Evolutionary conservation across 2,888 invertebrate genomes (phyloP).

Genomic region (Agrilus mali): DNA sequence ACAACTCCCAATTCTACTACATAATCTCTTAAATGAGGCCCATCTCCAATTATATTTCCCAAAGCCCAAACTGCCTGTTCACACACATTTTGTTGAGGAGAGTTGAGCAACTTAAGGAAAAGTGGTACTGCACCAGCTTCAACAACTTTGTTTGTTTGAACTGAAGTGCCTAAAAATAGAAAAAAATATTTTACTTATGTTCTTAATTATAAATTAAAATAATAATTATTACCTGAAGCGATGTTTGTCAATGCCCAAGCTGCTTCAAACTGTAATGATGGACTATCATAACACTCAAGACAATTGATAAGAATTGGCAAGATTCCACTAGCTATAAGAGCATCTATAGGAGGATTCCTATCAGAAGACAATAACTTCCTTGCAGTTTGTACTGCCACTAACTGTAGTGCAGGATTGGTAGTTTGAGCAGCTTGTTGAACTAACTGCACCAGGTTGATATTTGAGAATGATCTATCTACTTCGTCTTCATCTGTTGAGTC

Average conservation of each 20-base stretch:
- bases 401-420: constrained; percentile 67
- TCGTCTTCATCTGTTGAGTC: constrained; percentile 79
- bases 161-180: constrained; percentile 48
- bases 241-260: constrained; percentile 98
- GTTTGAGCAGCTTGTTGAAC: constrained; percentile 76
- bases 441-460: constrained; percentile 66
- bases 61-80: constrained; percentile 99
- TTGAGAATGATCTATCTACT: constrained; percentile 53
- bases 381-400: constrained; percentile 87
- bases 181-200: neutral
- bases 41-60: constrained; percentile 86
- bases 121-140: constrained; percentile 90
- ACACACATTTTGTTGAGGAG: constrained; percentile 93
- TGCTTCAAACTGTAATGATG: constrained; percentile 89
- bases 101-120: constrained; percentile 82
- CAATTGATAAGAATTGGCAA: constrained; percentile 79
- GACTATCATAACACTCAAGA: constrained; percentile 73
- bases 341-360: constrained; percentile 96
- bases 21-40: constrained; percentile 86
- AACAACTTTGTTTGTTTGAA: constrained; percentile 86
- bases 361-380: constrained; percentile 94
- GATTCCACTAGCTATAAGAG: constrained; percentile 86
- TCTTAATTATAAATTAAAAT: neutral
- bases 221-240: constrained; percentile 35
- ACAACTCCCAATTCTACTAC: constrained; percentile 93